These are phyloP conservation scores for Corbicula japonica DNA, from an alignment of 2,888 invertebrate genomes.

Conservation along the genomic window DNA sequence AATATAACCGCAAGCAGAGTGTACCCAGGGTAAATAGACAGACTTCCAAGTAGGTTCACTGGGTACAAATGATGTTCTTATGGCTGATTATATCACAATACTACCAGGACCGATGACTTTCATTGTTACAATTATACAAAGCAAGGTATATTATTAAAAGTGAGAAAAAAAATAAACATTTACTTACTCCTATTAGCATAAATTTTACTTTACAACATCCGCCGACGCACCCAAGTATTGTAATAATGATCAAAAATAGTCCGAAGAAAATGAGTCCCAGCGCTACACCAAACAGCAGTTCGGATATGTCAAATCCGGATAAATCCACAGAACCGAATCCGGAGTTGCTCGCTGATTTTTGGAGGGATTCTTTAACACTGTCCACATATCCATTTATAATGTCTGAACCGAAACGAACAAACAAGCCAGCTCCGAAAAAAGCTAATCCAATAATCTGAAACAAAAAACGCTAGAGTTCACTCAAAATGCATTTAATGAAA, in stretches of 20 bases:
- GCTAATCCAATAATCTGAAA: constrained; percentile 56
- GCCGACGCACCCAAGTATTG: constrained; percentile 73
- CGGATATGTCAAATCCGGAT: constrained; percentile 45
- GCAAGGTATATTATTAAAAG: too few species aligned
- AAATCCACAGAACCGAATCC: constrained; percentile 49
- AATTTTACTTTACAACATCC: constrained; percentile 70
- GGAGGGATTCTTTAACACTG: constrained; percentile 36
- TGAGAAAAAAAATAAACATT: too few species aligned
- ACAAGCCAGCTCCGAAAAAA: constrained; percentile 57
- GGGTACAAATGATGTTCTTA: too few species aligned
- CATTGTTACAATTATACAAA: too few species aligned
- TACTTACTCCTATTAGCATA: constrained; percentile 57
- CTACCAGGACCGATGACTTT: too few species aligned
- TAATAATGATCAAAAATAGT: constrained; percentile 64
- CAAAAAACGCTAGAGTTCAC: background rate
- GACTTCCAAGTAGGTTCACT: too few species aligned
- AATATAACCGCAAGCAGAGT: too few species aligned
- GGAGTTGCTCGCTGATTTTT: constrained; percentile 41
- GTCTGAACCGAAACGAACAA: constrained; percentile 48
- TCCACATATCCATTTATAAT: constrained; percentile 51
- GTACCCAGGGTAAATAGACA: too few species aligned
- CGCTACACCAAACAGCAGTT: constrained; percentile 52
- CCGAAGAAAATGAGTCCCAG: constrained; percentile 73
- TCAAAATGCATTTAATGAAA: background rate
- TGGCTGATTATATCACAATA: too few species aligned